Conservation (phyloP, 1,140 invertebrate species). For the Leptinotarsa undecemlineata region DNA sequence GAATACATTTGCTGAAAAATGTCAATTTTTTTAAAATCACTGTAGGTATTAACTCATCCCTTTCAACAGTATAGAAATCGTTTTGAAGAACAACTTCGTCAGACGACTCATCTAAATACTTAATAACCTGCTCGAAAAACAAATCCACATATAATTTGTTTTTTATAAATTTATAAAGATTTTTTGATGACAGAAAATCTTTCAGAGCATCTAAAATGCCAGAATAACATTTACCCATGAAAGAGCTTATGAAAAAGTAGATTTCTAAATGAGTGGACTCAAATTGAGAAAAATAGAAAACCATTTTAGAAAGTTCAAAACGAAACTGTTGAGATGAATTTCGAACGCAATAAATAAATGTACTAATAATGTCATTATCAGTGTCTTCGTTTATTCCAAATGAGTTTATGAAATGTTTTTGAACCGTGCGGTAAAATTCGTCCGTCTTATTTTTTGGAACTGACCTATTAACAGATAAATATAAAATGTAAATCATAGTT, state of each 20-base stretch:
- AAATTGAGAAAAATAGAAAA: constrained; percentile 21
- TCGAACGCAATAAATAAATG: constrained; percentile 13
- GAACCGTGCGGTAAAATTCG: constrained; percentile 14
- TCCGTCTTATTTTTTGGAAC: background rate
- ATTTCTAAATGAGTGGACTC: constrained; percentile 18
- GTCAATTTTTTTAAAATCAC: background rate
- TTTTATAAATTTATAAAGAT: background rate
- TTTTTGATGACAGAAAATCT: constrained; percentile 22
- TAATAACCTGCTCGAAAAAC: constrained; percentile 10
- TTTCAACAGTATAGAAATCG: constrained; percentile 13
- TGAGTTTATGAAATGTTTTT: constrained; percentile 17
- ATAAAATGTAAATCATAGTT: constrained; percentile 34
- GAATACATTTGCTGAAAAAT: constrained; percentile 4
- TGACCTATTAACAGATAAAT: constrained; percentile 24
- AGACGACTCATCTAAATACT: constrained; percentile 4
- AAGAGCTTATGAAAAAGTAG: background rate
- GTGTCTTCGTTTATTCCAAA: constrained; percentile 22
- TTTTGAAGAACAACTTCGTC: background rate
- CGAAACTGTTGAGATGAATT: constrained; percentile 13
- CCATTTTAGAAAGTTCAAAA: constrained; percentile 27
- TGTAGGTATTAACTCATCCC: background rate
- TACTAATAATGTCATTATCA: constrained; percentile 22
- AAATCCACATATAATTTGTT: background rate
- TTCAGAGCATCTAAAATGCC: constrained; percentile 18
- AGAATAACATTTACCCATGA: background rate